Evolutionary conservation across 2,797 vertebrate genomes (phyloP), one percentile per base, ranked within the genome.

Genomic region (Geotrypetes seraphini): DNA sequence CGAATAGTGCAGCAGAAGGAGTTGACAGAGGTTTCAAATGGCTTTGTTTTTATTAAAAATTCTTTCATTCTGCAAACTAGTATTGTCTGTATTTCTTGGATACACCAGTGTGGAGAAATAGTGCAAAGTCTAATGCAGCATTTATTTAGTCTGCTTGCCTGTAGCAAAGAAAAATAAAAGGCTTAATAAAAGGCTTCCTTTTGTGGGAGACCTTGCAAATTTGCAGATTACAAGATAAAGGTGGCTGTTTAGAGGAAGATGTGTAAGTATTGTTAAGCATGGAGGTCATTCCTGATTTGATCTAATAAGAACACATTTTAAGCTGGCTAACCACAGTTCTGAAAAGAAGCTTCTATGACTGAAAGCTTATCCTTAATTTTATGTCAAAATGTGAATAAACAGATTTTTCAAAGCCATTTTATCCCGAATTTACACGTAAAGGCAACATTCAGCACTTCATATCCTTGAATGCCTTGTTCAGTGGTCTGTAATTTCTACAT

Each of bases 1-100:
- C 54, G 66, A 67, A 71, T 67, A 62, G 66, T 67, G 69, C 58
- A 43, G 65, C 63, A 62, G 47, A 35, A 68, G 65, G 63, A 65
- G 67, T 10, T 57, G 67, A 66, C 55, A 49, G 62, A 67, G 58
- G 47, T 63, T 70, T 47, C 39, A 57, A 60, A 71, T 70, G 49
- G 56, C 73, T 83, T n/a, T 88, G 84, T 88, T 87, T 87, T 86
- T 73, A 78, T 89, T 84, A 69, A 83, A 81, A 87, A 88, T 86
- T 81, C 80, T 83, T 78, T 76, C 60, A 78, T 74, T 63, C 62
- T 69, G 72, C 80, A 63, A 75, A 60, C 75, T 76, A 43, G 65
- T 71, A 72, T 38, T 65, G 73, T 55, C 66, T 87, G 85, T 88
- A 57, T 79, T 84, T 80, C 73, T 90, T 89, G 86, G 84, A 88